Evolutionary conservation across 2,797 vertebrate genomes (phyloP), one percentile per base, ranked within the genome.

Genomic region (Peromyscus aztecus): DNA sequence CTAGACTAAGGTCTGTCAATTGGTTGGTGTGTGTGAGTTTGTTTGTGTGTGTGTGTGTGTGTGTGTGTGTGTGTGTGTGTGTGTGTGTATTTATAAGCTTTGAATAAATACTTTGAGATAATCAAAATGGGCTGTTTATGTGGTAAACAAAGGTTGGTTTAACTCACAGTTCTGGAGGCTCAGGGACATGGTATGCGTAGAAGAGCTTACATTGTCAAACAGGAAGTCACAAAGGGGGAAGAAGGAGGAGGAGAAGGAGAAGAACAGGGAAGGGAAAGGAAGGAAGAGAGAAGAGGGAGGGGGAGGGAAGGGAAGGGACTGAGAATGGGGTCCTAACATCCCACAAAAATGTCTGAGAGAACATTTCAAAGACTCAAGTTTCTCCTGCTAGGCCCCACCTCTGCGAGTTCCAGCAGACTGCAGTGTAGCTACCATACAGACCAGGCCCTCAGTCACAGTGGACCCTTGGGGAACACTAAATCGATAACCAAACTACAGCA

Each of bases 1-100:
- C n/a, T 78, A 71, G 63, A 86, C 67, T 78, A 96, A 71, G 52
- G 46, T 55, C 61, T 63, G 21, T 34, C 75, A 40, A 23, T 40
- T 73, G 69, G 17, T 19, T 27, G 13, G 10, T 40, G 21, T 73
- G 29, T 67, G 27, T 12, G 63, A 21, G 59, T 23, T 13, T 55
- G 27, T 65, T 4, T 29, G 61, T 29, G 11, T 31, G 29, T 31
- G 29, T 65, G 63, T 65, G 12, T 65, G 29, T n/a, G 6, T n/a
- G 63, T 65, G 63, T n/a, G 19, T n/a, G 65, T 59, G 67, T 69
- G 34, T 61, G 21, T n/a, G 19, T n/a, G 65, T 59, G 1, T n/a
- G 65, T 67, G 67, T 69, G 34, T 69, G 67, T 24, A 5, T 76
- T 75, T 57, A 6, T 65, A 77, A 37, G 3, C 12, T 84, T 76